Evolutionary conservation across 2,888 invertebrate species (phyloP), one percentile per base, ranked within the genome.

Genomic region (Stenurella melanura): DNA sequence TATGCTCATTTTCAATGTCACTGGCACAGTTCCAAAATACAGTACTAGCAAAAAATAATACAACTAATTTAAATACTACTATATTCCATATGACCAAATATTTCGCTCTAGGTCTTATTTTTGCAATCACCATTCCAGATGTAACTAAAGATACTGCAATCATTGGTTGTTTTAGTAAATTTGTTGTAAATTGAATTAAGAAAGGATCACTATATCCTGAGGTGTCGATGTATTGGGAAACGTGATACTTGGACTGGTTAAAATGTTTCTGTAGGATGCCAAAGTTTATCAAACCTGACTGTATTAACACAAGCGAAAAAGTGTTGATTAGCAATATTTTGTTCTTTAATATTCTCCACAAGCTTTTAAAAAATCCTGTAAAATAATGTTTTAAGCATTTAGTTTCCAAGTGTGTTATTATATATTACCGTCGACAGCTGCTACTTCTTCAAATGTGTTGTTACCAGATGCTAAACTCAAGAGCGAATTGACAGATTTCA

Each of bases 181-280:
- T 91, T 17, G 90, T 88, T 1, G 91, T 85, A 71, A 92, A 88
- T 76, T 92, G 89, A 0, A 92, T 90, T 7, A 88, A 85, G 86
- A 91, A 90, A n/a, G 92, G 91, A 84, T 93, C 92, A 0, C 88
- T 87, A 26, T 92, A 90, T 9, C 92, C 90, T 60, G 90, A 90
- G 68, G 88, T 86, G 19, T 90, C 92, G 70, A 89, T 87, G 82
- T 87, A 75, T 34, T 90, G 90, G 0, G 93, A 91, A 26, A 92
- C 87, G 75, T 91, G 91, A 86, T 92, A 93, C 78, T 92, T 90
- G 0, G 93, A 91, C 83, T 93, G 92, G 81, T 93, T 88, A 82
- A 92, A 92, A 67, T 89, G 88, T 78, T 92, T 91, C 86, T 93
- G 92, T 77, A 91, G 90, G 17, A 89, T 85, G 1, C 88, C 84